Evolutionary conservation across 2,888 invertebrate genomes (phyloP).

Genomic region (Andrena chrysosceles): DNA sequence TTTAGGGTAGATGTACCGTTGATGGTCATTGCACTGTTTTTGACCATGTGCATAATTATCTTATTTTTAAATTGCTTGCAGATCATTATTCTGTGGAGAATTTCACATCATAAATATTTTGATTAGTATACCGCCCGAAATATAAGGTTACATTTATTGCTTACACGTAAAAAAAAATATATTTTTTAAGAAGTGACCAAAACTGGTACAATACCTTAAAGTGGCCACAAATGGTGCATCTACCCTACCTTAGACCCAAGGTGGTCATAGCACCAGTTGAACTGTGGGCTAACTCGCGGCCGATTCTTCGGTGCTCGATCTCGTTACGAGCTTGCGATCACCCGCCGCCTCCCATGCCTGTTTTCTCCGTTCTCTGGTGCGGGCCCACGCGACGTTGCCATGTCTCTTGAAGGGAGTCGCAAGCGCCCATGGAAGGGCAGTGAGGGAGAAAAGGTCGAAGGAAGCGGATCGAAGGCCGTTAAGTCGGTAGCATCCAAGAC

Average conservation of each 20-base stretch:
- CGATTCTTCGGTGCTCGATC: conserved; percentile 51
- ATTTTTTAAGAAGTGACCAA: no score
- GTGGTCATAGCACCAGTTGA: background rate
- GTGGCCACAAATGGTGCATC: no score
- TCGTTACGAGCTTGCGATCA: conserved; percentile 49
- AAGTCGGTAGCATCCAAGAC: conserved; percentile 68
- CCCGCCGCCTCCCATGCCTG: conserved; percentile 44
- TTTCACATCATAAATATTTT: no score
- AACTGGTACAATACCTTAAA: no score
- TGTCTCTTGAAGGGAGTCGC: conserved; percentile 45
- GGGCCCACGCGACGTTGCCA: conserved; percentile 70
- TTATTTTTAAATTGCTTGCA: no score
- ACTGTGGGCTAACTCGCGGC: conserved; percentile 41
- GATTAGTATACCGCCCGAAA: no score
- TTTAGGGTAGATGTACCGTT: no score
- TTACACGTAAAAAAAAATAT: no score
- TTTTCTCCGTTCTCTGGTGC: conserved; percentile 52
- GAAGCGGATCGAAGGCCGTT: conserved; percentile 69
- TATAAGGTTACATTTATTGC: no score
- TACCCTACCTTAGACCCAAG: background rate
- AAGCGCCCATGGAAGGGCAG: conserved; percentile 51
- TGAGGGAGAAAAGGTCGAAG: conserved; percentile 64
- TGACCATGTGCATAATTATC: no score
- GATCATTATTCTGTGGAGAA: no score
- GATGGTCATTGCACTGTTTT: no score